Evolutionary conservation across 2,797 vertebrate species (phyloP), one percentile per base, ranked within the genome.

Genomic region (Alectoris magna): DNA sequence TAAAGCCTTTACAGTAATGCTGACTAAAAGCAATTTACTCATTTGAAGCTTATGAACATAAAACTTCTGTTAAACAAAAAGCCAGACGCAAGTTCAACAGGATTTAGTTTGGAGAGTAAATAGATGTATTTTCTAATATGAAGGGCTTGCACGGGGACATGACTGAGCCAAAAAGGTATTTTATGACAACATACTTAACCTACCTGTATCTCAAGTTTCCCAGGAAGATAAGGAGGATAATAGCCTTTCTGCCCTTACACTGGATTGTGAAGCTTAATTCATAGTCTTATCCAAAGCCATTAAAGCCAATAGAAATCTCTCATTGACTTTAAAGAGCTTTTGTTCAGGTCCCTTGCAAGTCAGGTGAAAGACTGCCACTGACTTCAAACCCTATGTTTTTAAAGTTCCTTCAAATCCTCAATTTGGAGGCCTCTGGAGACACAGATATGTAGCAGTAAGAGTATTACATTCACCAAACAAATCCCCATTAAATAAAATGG

Each of bases 251-350:
- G 27, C n/a, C 46, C 63, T 94, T 91, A 78, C 39, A 84, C 39
- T 91, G 63, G 72, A 91, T 64, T 67, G 72, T 56, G 73, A 88
- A 80, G 69, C n/a, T 85, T 95, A 74, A 85, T 21, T 92, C 62
- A 79, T 55, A 84, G 31, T 64, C 43, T 90, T 86, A 73, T 56
- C 51, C 55, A 78, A 83, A 93, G 19, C 23, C 69, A 84, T 72
- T 88, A 94, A 95, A 84, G 60, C 36, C 46, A 94, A 76, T 3
- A 70, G 83, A 93, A 93, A 80, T 63, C 29, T 91, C 62, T 89
- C 34, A 36, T 22, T 85, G 81, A 80, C 46, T 92, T 90, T 88
- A 91, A 88, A 72, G 81, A 88, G 69, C 41, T 93, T 93, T 94
- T 90, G 44, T 77, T 93, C 58, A 80, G 55, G 36, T 78, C 4